These are phyloP conservation scores for Keiferia lycopersicella DNA, from an alignment of 2,888 invertebrate genomes.

Conservation along the genomic window DNA sequence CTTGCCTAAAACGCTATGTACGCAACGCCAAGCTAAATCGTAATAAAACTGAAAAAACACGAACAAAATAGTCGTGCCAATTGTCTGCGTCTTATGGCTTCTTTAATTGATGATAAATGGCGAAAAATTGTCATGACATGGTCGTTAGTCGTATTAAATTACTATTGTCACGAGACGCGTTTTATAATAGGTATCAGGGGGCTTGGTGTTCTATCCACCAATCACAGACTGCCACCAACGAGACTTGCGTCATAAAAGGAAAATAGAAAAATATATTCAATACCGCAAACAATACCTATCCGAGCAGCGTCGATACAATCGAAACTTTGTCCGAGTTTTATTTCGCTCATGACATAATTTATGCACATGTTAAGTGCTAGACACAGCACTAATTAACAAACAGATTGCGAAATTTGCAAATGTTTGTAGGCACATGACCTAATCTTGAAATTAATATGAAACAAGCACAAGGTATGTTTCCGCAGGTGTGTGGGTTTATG, in stretches of 20 bases:
- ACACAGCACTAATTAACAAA: slow-evolving; percentile 4
- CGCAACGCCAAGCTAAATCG: no score
- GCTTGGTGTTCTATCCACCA: slow-evolving; percentile 40
- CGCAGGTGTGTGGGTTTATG: slow-evolving; percentile 4
- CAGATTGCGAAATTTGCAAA: background rate
- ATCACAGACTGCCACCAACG: slow-evolving; percentile 43
- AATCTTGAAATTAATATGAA: background rate
- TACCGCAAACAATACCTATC: background rate
- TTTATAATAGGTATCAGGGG: slow-evolving; percentile 24
- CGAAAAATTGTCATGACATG: background rate
- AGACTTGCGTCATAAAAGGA: slow-evolving; percentile 35
- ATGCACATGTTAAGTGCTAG: slow-evolving; percentile 16
- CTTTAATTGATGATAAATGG: background rate
- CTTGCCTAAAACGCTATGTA: background rate
- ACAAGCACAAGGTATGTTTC: slow-evolving; percentile 4
- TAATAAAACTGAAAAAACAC: no score
- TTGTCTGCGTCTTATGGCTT: background rate
- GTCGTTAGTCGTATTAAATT: background rate
- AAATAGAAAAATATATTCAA: slow-evolving; percentile 28
- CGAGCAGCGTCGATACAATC: background rate
- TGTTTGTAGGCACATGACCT: background rate
- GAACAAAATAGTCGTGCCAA: background rate
- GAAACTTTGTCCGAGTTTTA: background rate
- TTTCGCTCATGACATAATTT: slow-evolving; percentile 13
- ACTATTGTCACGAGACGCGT: slow-evolving; percentile 25